Evolutionary conservation across 2,113 vertebrate species (phyloP).

Genomic region (Gallinago media): DNA sequence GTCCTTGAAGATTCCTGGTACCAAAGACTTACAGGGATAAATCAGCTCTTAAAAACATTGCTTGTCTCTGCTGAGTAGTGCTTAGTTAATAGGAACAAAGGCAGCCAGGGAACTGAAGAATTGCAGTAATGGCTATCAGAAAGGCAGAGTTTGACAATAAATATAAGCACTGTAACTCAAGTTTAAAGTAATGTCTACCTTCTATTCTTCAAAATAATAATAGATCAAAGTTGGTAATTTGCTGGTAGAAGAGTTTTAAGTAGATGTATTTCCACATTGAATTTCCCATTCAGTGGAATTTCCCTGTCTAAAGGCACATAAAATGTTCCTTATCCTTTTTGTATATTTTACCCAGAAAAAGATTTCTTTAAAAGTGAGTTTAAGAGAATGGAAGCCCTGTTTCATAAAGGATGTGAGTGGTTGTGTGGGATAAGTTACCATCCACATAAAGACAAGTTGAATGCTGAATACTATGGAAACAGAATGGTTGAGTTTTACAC

Average conservation of each 20-base stretch:
- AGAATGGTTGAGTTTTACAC: neutral
- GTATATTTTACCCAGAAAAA: neutral
- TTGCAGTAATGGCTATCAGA: neutral
- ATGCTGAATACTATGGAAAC: neutral
- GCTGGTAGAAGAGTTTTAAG: neutral
- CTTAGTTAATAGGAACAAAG: neutral
- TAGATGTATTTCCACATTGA: neutral
- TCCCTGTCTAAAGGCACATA: neutral
- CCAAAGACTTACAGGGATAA: neutral
- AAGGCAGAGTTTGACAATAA: neutral
- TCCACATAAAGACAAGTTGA: neutral
- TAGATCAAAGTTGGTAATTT: neutral
- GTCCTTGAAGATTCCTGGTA: constrained; percentile 14
- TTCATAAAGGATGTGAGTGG: neutral
- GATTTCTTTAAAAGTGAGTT: neutral
- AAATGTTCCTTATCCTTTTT: neutral
- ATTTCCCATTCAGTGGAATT: neutral
- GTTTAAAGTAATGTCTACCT: neutral
- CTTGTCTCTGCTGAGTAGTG: neutral
- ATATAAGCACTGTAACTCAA: neutral
- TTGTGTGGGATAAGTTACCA: neutral
- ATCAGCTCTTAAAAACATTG: neutral
- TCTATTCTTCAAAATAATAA: neutral
- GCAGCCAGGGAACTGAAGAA: neutral
- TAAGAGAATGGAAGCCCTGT: neutral